Conservation (phyloP, 2,888 invertebrate genomes). For the Falcaria lacertinaria region DNA sequence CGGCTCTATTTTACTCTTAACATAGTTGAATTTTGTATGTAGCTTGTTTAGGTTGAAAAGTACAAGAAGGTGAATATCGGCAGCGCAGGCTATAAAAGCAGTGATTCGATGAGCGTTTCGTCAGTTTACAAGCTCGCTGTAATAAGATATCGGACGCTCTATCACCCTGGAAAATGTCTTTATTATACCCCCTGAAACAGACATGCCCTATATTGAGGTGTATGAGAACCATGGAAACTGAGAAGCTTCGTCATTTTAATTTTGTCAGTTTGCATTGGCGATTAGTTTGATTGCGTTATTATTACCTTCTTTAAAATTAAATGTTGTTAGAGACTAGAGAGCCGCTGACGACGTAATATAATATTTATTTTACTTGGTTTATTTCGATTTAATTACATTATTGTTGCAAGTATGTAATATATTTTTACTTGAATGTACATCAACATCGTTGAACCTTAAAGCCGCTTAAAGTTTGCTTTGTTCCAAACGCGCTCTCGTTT, state of each 20-base stretch:
- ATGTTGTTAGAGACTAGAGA: no score
- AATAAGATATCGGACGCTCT: conserved; percentile 68
- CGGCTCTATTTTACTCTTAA: conserved; percentile 13
- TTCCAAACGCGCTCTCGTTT: conserved; percentile 26
- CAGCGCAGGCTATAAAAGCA: conserved; percentile 57
- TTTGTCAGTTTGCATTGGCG: conserved; percentile 7
- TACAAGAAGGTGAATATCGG: conserved; percentile 58
- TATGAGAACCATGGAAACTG: conserved; percentile 4
- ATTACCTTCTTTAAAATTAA: not conserved
- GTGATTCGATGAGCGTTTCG: conserved; percentile 61
- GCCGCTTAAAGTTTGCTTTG: conserved; percentile 26
- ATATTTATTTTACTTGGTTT: no score
- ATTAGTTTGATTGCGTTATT: conserved; percentile 3
- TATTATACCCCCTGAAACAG: conserved; percentile 46
- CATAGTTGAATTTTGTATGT: conserved; percentile 28
- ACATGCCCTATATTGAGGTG: conserved; percentile 7
- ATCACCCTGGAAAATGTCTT: conserved; percentile 58
- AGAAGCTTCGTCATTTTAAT: conserved; percentile 18
- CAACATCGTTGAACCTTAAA: no score
- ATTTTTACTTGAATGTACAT: no score
- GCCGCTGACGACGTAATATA: no score
- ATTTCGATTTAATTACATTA: no score
- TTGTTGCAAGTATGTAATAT: no score
- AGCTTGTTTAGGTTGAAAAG: conserved; percentile 23
- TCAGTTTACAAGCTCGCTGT: conserved; percentile 64